phyloP scores from a whole-genome alignment of 2,797 vertebrate species.

The Chiroxiphia lanceolata region DNA sequence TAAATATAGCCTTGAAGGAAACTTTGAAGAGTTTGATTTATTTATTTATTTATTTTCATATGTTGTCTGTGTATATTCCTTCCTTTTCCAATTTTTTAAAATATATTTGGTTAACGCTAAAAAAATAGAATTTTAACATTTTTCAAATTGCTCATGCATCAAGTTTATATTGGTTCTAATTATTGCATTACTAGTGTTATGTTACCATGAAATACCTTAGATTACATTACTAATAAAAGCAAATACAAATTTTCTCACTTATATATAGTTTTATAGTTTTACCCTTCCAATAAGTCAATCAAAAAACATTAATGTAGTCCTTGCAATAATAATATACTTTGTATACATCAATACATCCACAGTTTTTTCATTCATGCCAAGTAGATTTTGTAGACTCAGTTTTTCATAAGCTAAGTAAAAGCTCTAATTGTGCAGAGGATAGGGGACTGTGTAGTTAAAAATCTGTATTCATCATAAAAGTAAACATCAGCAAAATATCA shows the following conservation, averaged over 20 bases:
- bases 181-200: not conserved
- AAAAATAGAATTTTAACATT: not conserved
- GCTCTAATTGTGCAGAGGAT: not conserved
- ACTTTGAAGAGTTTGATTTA: too few species aligned
- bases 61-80: not conserved
- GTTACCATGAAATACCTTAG: not conserved
- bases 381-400: not conserved
- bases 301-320: not conserved
- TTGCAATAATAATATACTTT: not conserved
- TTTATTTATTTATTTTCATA: not conserved
- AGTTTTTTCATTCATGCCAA: not conserved
- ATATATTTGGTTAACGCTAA: not conserved
- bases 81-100: not conserved
- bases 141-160: not conserved
- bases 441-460: not conserved
- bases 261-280: not conserved
- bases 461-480: not conserved
- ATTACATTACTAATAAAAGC: not conserved
- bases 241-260: not conserved
- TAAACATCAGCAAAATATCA: not conserved
- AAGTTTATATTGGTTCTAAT: not conserved
- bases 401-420: not conserved
- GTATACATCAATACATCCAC: too few species aligned
- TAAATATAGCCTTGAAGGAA: not conserved
- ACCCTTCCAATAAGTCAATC: not conserved